Base-by-base conservation (phyloP, 2,113 vertebrate species). In the Rutilus rutilus region DNA sequence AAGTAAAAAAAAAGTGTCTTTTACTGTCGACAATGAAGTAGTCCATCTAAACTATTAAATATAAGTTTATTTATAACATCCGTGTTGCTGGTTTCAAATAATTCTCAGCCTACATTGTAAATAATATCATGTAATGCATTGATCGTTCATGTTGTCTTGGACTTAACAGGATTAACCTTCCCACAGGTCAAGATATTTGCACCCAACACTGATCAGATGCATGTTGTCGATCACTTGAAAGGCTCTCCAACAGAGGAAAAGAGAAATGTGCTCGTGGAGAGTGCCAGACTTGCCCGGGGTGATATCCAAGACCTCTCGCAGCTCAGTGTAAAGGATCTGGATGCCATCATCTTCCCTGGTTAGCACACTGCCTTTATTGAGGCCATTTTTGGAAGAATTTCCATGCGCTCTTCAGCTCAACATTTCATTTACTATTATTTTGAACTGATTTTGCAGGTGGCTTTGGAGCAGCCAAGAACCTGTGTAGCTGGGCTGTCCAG, bases 121-220 rank as follows among this genome's bases (percentile, higher is more conserved):
- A 33, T 33, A 69, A 36, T 11, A 69, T 9, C 65, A 39, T 75
- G 64, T 25, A 50, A 75, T 27, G 42, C 19, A 30, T 60, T 36
- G 27, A 23, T 33, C 4, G 23, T 59, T 78, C 36, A 21, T 14
- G 17, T 21, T 21, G 33, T 52, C 50, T 52, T 6, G 50, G 14
- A 71, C 33, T 71, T 75, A 45, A 75, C 21, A 23, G 7, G 19
- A 60, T 23, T 23, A 52, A 86, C 30, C 36, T 67, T 62, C 76
- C 77, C 86, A 25, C 92, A 97, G 96, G 96, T 96, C 25, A 96
- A 95, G 89, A 95, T 96, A 92, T 96, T 96, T 87, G 96, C 96
- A 25, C 96, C 96, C 8, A 94, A 95, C 91, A 91, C 94, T 1
- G 92, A 96, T 19, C 97, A 98, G 93, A 97, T 96, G 94, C 95